Percentiles rank a stretch among this genome's conserved stretches.
Conservation (phyloP, 2,113 vertebrate genomes). For the Pangasianodon gigas region DNA sequence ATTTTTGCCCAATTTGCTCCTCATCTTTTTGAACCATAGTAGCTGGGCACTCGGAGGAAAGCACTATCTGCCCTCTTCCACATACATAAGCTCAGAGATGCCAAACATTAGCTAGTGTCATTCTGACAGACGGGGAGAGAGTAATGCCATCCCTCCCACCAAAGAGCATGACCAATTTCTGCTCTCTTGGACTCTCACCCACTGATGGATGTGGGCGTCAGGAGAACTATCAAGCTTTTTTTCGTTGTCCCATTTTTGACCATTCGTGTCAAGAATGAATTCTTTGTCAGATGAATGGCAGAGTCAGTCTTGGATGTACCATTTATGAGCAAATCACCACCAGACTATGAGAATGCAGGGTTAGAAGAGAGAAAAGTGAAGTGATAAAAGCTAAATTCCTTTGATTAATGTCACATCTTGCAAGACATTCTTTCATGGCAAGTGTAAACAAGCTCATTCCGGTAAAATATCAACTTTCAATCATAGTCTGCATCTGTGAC, state of each 20-base stretch:
- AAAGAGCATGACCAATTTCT: no score
- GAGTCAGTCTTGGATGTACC: background rate
- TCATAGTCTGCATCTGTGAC: background rate
- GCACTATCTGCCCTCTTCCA: background rate
- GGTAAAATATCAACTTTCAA: background rate
- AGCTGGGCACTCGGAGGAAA: background rate
- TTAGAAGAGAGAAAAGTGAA: background rate
- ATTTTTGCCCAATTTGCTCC: no score
- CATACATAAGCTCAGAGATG: background rate
- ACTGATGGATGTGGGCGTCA: background rate
- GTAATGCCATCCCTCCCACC: background rate
- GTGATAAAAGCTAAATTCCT: background rate
- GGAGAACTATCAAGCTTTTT: background rate
- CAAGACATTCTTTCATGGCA: background rate
- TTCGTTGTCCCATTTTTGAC: background rate
- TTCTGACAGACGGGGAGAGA: background rate
- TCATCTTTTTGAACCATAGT: background rate
- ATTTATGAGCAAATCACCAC: background rate
- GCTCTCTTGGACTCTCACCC: background rate
- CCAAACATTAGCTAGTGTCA: background rate
- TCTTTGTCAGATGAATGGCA: background rate
- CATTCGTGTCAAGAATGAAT: background rate
- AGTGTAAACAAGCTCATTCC: background rate
- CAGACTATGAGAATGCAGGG: background rate
- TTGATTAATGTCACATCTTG: no score